Evolutionary conservation across 2,797 vertebrate genomes (phyloP), one percentile per base, ranked within the genome.

Genomic region (Sebastes diploproa): DNA sequence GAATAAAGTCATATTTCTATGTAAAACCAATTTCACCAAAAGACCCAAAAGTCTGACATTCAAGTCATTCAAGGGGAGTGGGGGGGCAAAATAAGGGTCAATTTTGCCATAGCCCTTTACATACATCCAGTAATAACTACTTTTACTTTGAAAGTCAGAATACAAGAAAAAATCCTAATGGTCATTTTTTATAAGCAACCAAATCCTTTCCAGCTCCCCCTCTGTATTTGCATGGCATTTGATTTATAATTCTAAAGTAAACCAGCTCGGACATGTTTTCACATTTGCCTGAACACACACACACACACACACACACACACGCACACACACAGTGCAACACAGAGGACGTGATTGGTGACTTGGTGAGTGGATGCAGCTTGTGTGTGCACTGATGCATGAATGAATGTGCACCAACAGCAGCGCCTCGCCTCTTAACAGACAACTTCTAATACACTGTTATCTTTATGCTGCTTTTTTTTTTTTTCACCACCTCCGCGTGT

Each of bases 401-500:
- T 85, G 71, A 69, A 82, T 55, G 66, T 70, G 8, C 79, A 81
- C 72, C 70, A 68, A 42, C 81, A 78, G 60, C 70, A 71, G 52
- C 70, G 27, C 80, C 32, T 80, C 72, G 77, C 75, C 63, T 77
- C 83, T 60, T 30, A 8, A 8, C 72, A 80, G 27, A 85, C 78
- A 71, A 75, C 68, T 86, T 83, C 67, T 87, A 79, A 82, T 30
- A 78, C 89, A 80, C 71, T 50, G 62, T 77, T 80, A 87, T 86
- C 82, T 79, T 61, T 46, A 18, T 34, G 61, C 58, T 72, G 81
- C 42, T 71, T 22, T 30, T 23, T 64, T 23, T 63, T 46, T 78
- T 18, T 75, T 55, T 29, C 50, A 18, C 66, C 75, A 50, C 74
- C 78, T 72, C 68, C 12, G 25, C 60, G 62, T 78, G 42, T 82